Evolutionary conservation across 2,888 invertebrate species (phyloP).

Genomic region (Embidobia sp.): DNA sequence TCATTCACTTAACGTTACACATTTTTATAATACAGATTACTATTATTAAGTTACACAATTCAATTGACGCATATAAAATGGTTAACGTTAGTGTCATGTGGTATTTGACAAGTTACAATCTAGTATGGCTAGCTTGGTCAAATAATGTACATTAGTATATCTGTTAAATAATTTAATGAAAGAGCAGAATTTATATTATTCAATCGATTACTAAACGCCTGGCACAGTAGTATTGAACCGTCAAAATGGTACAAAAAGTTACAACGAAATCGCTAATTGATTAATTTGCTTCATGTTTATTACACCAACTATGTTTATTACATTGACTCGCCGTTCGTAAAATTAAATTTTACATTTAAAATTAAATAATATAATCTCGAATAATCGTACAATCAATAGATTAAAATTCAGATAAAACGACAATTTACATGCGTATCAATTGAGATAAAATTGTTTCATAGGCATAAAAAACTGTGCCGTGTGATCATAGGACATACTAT

Average conservation of each 20-base stretch:
- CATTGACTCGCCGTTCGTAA: too few relatives aligned
- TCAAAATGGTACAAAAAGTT: conserved; percentile 9
- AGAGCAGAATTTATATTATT: conserved; percentile 10
- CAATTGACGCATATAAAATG: conserved; percentile 20
- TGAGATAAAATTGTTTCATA: conserved; percentile 21
- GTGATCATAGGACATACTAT: conserved; percentile 42
- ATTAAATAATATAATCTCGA: conserved; percentile 13
- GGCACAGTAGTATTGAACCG: conserved; percentile 38
- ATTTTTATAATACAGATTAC: conserved; percentile 27
- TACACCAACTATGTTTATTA: too few relatives aligned
- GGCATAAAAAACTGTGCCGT: conserved; percentile 44
- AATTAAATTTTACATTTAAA: not conserved
- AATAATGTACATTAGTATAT: conserved; percentile 20
- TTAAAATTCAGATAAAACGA: conserved; percentile 13
- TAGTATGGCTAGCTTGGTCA: conserved; percentile 36
- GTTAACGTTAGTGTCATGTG: too few relatives aligned
- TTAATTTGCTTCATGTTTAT: too few relatives aligned
- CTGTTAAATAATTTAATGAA: conserved; percentile 34
- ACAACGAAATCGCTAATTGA: too few relatives aligned
- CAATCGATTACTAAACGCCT: conserved; percentile 17
- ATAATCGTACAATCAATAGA: conserved; percentile 9
- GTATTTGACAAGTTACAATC: conserved; percentile 22
- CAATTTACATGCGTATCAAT: conserved; percentile 18
- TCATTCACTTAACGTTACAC: conserved; percentile 14
- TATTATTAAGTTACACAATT: conserved; percentile 9